Conservation (phyloP, 30 jellyfish, hydroid and myxozoan genomes). For the Hydractinia echinata region DNA sequence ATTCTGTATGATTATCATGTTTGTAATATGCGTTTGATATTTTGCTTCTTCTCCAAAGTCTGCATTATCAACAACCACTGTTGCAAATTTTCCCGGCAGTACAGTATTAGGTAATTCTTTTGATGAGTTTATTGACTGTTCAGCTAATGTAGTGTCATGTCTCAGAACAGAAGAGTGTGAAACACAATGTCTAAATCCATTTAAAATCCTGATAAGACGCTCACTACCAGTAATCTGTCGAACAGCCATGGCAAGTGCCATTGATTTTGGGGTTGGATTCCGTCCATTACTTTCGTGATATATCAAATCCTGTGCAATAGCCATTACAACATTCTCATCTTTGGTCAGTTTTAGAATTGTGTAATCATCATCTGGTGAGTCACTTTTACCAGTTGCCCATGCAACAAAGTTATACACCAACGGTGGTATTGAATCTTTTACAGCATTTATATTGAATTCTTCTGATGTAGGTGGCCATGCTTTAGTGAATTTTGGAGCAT, state of each 20-base stretch:
- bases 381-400: slow-evolving; percentile 39
- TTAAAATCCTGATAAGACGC: slow-evolving; percentile 1
- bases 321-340: slow-evolving; percentile 14
- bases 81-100: slow-evolving; percentile 17
- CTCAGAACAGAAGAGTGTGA: slow-evolving; percentile 14
- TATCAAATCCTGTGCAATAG: slow-evolving; percentile 41
- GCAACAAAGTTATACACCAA: slow-evolving; percentile 37
- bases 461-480: slow-evolving; percentile 50
- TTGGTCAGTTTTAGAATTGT: background rate
- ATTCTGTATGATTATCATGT: slow-evolving; percentile 41
- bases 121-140: slow-evolving; percentile 1
- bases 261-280: slow-evolving; percentile 33
- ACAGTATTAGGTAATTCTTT: slow-evolving; percentile 1
- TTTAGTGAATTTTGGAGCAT: background rate
- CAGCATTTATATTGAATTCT: slow-evolving; percentile 22
- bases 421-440: slow-evolving; percentile 37
- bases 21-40: slow-evolving; percentile 47
- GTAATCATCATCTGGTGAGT: slow-evolving; percentile 22
- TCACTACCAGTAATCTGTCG: slow-evolving; percentile 39
- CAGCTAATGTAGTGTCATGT: slow-evolving; percentile 36
- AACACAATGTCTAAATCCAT: slow-evolving; percentile 43
- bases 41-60: slow-evolving; percentile 61
- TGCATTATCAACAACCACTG: slow-evolving; percentile 37
- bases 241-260: slow-evolving; percentile 49
- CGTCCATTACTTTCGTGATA: slow-evolving; percentile 30